Base-by-base conservation (phyloP, 2,888 invertebrate genomes). In the Sphecodes monilicornis region DNA sequence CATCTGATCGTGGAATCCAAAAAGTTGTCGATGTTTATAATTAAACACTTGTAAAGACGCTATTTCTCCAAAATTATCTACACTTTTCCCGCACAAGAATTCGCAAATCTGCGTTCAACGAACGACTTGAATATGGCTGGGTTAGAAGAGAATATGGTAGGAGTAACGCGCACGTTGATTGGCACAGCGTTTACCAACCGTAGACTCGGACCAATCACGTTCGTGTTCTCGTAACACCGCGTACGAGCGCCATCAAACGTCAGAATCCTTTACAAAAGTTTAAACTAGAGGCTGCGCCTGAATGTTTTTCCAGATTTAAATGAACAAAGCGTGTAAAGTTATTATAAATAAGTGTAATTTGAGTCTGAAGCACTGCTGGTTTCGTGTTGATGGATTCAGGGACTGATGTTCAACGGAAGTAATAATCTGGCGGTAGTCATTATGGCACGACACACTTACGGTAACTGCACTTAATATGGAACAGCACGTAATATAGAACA, bases 181-280 rank as follows among this genome's bases (percentile, higher is more conserved):
- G 76, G 83, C 41, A 11, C 8, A 6, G 16, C 32, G 1, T 1
- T 68, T 82, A 66, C 68, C 80, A 22, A 29, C 57, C 22, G 66
- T 22, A 76, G 57, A 22, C 11, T 6, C 3, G 0, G 26, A 32
- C 83, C 83, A 83, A 81, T 68, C 76, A 26, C 0, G 41, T 81
- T 26, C 16, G 16, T 18, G 36, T 57, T 11, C 54, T 26, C 2
- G 18, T 10, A 22, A n/a, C 5, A 29, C 26, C 2, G 13, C 32
- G 22, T 1, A 3, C 1, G 0, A 41, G 18, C 72, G 50, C 50
- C 11, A 11, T 10, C 50, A 26, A 32, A n/a, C 4, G 26, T 18
- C 36, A 70, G 26, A 41, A n/a, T 6, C 18, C 1, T 72, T 78
- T 29, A 4, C 68, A 69, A 46, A 10, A 13, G 11, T 16, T 46